Evolutionary conservation across 1,140 invertebrate genomes (phyloP).

Genomic region (Probaryconus sp.): DNA sequence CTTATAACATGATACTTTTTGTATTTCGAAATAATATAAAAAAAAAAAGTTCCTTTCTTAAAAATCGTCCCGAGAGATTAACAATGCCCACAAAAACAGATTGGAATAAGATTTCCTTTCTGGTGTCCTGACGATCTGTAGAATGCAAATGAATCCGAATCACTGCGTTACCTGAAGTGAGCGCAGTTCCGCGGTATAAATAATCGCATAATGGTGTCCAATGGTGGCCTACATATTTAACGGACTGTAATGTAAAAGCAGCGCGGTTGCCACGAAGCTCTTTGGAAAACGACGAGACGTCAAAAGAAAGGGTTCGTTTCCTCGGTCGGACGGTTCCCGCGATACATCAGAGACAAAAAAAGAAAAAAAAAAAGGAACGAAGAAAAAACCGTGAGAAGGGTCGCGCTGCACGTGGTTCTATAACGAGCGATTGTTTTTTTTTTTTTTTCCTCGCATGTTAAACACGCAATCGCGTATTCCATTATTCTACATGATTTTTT

Average conservation of each 20-base stretch:
- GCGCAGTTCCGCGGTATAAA: constrained; percentile 54
- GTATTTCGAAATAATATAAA: too few species aligned
- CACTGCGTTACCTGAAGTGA: constrained; percentile 33
- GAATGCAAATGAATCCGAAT: neutral
- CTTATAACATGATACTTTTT: too few species aligned
- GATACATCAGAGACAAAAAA: constrained; percentile 60
- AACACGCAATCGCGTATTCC: constrained; percentile 18
- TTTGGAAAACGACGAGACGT: constrained; percentile 50
- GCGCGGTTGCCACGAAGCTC: constrained; percentile 57
- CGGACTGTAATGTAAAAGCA: constrained; percentile 71
- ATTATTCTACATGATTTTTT: constrained; percentile 16
- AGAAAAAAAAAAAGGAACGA: constrained; percentile 34
- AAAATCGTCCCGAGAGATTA: too few species aligned
- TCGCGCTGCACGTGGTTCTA: constrained; percentile 25
- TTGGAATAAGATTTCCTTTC: too few species aligned
- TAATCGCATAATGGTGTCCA: constrained; percentile 69
- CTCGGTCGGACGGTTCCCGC: constrained; percentile 70
- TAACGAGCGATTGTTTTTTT: constrained; percentile 48
- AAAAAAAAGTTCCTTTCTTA: too few species aligned
- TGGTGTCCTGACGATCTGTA: too few species aligned
- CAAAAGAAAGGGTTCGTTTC: constrained; percentile 69
- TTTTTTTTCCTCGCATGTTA: constrained; percentile 30
- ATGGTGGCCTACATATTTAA: constrained; percentile 74
- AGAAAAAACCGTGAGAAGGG: constrained; percentile 70
- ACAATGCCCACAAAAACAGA: too few species aligned